phyloP scores from a whole-genome alignment of 1,140 invertebrate species.

The Pseudachorutes palmiensis region DNA sequence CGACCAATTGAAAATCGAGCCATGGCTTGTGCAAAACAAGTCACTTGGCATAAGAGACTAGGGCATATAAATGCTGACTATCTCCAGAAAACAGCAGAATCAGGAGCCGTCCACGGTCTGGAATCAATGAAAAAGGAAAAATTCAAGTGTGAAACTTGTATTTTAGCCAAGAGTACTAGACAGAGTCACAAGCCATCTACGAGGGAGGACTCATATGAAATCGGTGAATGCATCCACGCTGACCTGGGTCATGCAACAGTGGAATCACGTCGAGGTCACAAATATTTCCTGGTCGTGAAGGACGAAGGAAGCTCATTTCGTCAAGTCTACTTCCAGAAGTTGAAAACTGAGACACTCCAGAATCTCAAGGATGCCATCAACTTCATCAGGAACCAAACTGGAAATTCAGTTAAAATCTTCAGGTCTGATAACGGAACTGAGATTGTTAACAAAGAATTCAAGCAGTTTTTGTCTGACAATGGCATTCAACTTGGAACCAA shows the following conservation, averaged over 20 bases:
- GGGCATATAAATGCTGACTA: conserved; percentile 9
- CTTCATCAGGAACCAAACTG: conserved; percentile 17
- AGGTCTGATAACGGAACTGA: conserved; percentile 20
- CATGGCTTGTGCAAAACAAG: conserved; percentile 15
- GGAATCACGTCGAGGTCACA: background rate
- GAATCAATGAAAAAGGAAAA: background rate
- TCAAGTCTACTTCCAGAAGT: background rate
- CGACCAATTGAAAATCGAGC: conserved; percentile 6
- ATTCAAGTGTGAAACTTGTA: background rate
- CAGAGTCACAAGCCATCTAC: background rate
- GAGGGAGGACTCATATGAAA: background rate
- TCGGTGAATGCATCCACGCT: background rate
- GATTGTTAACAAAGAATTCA: background rate
- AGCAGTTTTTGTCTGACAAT: conserved; percentile 9
- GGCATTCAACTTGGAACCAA: conserved; percentile 10
- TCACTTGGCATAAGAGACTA: conserved; percentile 14
- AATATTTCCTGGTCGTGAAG: conserved; percentile 10
- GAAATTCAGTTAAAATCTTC: conserved; percentile 18
- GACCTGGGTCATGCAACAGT: background rate
- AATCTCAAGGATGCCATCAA: conserved; percentile 8
- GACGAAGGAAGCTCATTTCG: conserved; percentile 8
- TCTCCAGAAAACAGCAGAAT: background rate
- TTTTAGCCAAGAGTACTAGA: background rate
- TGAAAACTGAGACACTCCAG: background rate
- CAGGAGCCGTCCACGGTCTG: conserved; percentile 5